Percentiles rank a stretch among this genome's conserved stretches.
Evolutionary conservation across 2,113 vertebrate species (phyloP).

Genomic region (Oncorhynchus keta): DNA sequence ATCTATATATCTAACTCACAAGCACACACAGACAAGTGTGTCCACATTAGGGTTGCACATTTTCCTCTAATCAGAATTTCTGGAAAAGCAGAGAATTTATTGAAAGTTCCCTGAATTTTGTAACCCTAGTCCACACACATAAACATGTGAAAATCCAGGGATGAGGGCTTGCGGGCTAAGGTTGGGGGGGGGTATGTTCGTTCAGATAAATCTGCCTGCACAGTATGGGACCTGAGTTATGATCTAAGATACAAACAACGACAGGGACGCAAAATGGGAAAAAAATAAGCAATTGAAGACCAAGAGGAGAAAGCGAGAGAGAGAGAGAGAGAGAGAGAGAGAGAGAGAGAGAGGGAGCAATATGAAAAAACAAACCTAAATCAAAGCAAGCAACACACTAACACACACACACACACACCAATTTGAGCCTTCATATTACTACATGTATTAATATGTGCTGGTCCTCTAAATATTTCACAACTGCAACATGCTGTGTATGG

Average conservation of each 20-base stretch:
- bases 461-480: not conserved
- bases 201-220: conserved; percentile 70
- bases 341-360: not conserved
- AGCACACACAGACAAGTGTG: conserved; percentile 8
- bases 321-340: no score
- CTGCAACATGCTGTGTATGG: not conserved
- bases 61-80: no score
- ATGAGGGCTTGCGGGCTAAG: conserved; percentile 37
- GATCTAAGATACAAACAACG: conserved; percentile 70
- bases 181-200: conserved; percentile 48
- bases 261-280: conserved; percentile 45
- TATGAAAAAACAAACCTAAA: conserved; percentile 14
- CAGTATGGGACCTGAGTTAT: conserved; percentile 64
- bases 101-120: no score
- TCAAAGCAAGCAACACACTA: not conserved
- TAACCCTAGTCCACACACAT: conserved; percentile 5
- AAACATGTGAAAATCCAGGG: conserved; percentile 33
- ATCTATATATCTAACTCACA: not conserved
- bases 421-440: not conserved
- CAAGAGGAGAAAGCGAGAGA: not conserved
- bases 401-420: not conserved
- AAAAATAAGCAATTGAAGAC: conserved; percentile 30
- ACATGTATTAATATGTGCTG: not conserved
- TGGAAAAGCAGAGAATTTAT: no score
- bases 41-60: not conserved